Conservation (phyloP, 1,140 invertebrate species). For the Hestina assimilis region DNA sequence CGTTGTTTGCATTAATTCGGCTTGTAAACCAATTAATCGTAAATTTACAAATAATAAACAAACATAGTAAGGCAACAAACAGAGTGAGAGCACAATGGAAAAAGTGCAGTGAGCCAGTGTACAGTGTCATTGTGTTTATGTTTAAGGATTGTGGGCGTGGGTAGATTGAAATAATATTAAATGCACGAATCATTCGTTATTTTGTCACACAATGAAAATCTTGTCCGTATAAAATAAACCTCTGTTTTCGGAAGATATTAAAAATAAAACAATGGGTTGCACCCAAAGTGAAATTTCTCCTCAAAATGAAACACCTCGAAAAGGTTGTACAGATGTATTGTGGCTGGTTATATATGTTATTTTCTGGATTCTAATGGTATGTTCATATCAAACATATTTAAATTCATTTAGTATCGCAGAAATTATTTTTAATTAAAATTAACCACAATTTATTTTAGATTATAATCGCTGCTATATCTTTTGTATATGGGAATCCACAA, state of each 20-base stretch:
- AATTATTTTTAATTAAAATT: neutral
- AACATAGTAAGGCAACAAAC: too few relatives aligned
- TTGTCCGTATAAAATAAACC: neutral
- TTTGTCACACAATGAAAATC: neutral
- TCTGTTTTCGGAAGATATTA: neutral
- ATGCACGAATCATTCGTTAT: too few relatives aligned
- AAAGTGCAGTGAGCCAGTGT: too few relatives aligned
- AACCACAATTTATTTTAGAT: constrained; percentile 78
- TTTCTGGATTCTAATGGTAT: constrained; percentile 94
- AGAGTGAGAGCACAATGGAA: too few relatives aligned
- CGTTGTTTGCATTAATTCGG: too few relatives aligned
- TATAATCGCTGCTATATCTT: constrained; percentile 91
- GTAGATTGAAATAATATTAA: neutral
- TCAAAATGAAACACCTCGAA: constrained; percentile 70
- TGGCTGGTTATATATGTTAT: constrained; percentile 90
- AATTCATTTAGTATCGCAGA: neutral
- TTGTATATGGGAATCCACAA: constrained; percentile 92
- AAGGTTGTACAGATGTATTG: constrained; percentile 91
- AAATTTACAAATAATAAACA: too few relatives aligned
- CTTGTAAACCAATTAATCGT: too few relatives aligned
- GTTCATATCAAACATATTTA: constrained; percentile 24
- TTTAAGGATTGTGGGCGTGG: constrained; percentile 1
- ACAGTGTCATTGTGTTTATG: neutral
- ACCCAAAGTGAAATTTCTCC: constrained; percentile 72
- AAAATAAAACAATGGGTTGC: constrained; percentile 55